Percentiles rank a stretch among this genome's conserved stretches.
Evolutionary conservation across 2,888 invertebrate genomes (phyloP).

Genomic region (Ophioninae sp.): DNA sequence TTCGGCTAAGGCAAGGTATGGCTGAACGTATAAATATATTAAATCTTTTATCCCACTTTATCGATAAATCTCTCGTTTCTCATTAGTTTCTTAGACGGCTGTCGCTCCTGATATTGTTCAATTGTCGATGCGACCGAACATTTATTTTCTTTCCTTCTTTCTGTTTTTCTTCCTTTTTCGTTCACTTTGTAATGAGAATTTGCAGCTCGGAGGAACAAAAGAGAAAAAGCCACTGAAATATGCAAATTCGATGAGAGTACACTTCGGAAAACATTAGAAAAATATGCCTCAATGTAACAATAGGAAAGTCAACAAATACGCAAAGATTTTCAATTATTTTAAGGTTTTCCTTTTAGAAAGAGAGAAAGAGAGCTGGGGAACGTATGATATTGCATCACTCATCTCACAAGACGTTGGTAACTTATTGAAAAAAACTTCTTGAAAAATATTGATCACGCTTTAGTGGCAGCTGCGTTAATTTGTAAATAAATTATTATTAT

Average conservation of each 20-base stretch:
- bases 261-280: not conserved
- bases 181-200: not conserved
- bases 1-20: slow-evolving; percentile 33
- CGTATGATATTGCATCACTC: slow-evolving; percentile 13
- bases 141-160: slow-evolving; percentile 27
- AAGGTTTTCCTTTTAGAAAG: not conserved
- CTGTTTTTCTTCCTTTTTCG: not conserved
- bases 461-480: slow-evolving; percentile 59
- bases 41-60: not conserved
- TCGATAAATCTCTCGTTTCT: slow-evolving; percentile 1
- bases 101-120: slow-evolving; percentile 52
- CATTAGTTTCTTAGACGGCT: slow-evolving; percentile 45
- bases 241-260: not conserved
- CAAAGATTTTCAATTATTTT: not conserved
- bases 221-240: not conserved
- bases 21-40: slow-evolving; percentile 3
- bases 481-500: slow-evolving; percentile 39
- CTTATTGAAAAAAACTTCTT: slow-evolving; percentile 36
- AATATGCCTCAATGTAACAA: not conserved
- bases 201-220: slow-evolving; percentile 23
- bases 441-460: slow-evolving; percentile 51
- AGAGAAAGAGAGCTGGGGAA: slow-evolving; percentile 8
- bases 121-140: slow-evolving; percentile 29
- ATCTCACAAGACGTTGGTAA: slow-evolving; percentile 37
- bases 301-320: not conserved